Evolutionary conservation across 2,113 vertebrate genomes (phyloP).

Genomic region (Sinocyclocheilus grahami): DNA sequence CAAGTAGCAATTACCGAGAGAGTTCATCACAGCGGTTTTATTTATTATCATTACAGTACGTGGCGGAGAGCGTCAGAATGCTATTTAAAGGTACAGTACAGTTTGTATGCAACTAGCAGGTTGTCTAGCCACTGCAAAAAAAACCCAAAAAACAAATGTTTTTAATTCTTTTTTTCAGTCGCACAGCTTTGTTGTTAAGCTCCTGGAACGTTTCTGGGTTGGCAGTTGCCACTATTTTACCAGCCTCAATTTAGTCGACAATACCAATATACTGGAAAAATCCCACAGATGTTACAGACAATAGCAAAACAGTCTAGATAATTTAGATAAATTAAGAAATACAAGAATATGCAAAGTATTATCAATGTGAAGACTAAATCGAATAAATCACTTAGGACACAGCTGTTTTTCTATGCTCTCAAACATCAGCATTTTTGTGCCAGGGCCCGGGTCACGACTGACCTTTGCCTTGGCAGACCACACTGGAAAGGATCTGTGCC

Average conservation of each 20-base stretch:
- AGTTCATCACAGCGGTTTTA: conserved; percentile 26
- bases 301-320: not conserved
- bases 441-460: conserved; percentile 57
- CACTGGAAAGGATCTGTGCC: conserved; percentile 57
- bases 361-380: conserved; percentile 6
- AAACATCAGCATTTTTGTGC: conserved; percentile 21
- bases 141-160: not conserved
- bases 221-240: not conserved
- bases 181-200: conserved; percentile 2
- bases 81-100: not conserved
- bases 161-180: conserved; percentile 8
- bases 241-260: not conserved
- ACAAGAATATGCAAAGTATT: not conserved
- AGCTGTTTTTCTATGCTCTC: conserved; percentile 47
- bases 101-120: not conserved
- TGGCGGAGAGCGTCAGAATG: not conserved
- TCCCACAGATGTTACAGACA: not conserved
- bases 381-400: conserved; percentile 44
- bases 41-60: conserved; percentile 20
- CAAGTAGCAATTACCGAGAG: not conserved
- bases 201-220: not conserved
- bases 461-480: conserved; percentile 68
- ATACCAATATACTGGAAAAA: not conserved
- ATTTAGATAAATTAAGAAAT: not conserved
- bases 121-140: not conserved